Evolutionary conservation across 2,888 invertebrate genomes (phyloP), one percentile per base, ranked within the genome.

Genomic region (Odontocolon sp.): DNA sequence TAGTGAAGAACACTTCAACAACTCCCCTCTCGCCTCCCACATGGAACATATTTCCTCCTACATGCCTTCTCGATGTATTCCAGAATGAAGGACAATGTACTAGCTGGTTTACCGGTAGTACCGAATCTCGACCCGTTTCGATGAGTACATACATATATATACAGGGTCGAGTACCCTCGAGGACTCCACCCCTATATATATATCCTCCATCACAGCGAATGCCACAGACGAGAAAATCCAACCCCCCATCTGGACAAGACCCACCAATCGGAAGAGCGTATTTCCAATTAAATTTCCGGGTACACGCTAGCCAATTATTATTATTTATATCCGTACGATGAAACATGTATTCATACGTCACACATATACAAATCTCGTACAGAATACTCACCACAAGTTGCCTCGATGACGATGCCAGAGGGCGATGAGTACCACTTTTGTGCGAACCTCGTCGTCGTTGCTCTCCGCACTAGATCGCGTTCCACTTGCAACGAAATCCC

Each of bases 241-340:
- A 76, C 73, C 66, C 73, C 61, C 70, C 78, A 77, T 76, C 56
- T 72, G 67, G 59, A 61, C 57, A 68, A 67, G 63, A 33, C 18
- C 71, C 61, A 70, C 77, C 81, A 81, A 81, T 81, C 79, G 68
- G 63, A 63, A 71, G 56, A 18, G 23, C 59, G 77, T 61, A 78
- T 78, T n/a, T 67, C 81, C 81, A 81, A 81, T 81, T 81, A 80
- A 81, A 75, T 14, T 64, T 67, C 33, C 70, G 61, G 59, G 70
- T 63, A 75, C 68, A 42, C 56, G 11, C 36, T 23, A 38, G 21
- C 56, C 56, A 56, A 56, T 56, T 56, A 56, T 56, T 23, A 38
- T 56, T 63, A 21, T 36, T 1, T 33, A 1, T 1, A 4, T 31
- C 14, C 16, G 8, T 26, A 8, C 23, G 16, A 9, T n/a, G n/a